Percentiles rank a stretch among this genome's conserved stretches.
Conservation (phyloP, 2,797 vertebrate species). For the Anguilla anguilla region DNA sequence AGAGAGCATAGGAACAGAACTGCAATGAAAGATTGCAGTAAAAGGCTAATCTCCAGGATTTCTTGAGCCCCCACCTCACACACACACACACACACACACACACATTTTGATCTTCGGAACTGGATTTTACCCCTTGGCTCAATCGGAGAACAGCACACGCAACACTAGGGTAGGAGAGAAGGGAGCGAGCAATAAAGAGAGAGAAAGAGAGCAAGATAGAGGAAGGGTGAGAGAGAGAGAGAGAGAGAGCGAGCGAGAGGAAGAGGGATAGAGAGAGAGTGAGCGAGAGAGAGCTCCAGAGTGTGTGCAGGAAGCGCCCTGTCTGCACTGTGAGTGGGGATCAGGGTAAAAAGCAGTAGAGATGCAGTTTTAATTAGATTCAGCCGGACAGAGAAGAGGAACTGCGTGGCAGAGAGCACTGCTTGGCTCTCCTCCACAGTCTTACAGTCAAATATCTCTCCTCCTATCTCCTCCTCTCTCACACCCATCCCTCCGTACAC, state of each 20-base stretch:
- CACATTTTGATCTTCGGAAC: not conserved
- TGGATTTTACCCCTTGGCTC: constrained; percentile 14
- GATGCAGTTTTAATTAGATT: constrained; percentile 55
- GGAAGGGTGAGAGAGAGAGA: not conserved
- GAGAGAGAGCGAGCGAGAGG: not conserved
- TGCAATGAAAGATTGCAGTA: constrained; percentile 22
- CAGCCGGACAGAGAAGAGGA: constrained; percentile 43
- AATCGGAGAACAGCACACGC: constrained; percentile 37
- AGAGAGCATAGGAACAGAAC: constrained; percentile 13
- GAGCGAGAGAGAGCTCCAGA: not conserved
- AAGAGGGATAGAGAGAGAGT: not conserved
- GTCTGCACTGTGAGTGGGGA: constrained; percentile 22
- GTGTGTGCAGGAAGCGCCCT: constrained; percentile 27
- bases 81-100: not conserved
- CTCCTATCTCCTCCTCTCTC: constrained; percentile 1
- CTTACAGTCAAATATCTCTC: constrained; percentile 37
- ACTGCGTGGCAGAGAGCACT: constrained; percentile 24
- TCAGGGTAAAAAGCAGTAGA: constrained; percentile 39
- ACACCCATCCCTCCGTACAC: constrained; percentile 23
- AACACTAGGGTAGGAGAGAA: constrained; percentile 21
- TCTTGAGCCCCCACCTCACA: not conserved
- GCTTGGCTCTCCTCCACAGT: constrained; percentile 35
- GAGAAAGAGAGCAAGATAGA: not conserved
- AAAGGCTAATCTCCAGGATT: constrained; percentile 20
- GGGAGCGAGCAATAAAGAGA: constrained; percentile 10